Percentiles rank a stretch among this genome's conserved stretches.
Evolutionary conservation across 64 coral and sea anemone genomes (phyloP).

Genomic region (Montipora sp.): DNA sequence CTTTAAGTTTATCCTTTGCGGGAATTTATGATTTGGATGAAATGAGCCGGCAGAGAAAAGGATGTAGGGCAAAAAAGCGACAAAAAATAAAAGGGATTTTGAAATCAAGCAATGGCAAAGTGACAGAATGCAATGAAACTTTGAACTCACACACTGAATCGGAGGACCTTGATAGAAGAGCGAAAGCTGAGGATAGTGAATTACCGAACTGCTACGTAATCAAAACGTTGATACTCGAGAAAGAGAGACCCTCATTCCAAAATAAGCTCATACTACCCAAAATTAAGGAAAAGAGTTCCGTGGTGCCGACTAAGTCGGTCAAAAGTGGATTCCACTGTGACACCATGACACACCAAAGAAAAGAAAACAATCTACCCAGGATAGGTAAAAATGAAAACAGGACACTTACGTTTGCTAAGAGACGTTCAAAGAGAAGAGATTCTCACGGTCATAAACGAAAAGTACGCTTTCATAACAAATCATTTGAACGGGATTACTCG

Average conservation of each 20-base stretch:
- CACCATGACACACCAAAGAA: background rate
- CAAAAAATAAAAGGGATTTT: background rate
- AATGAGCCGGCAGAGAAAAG: background rate
- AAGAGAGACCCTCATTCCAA: background rate
- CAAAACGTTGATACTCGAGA: constrained; percentile 22
- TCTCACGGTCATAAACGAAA: background rate
- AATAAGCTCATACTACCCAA: constrained; percentile 17
- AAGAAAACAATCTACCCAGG: constrained; percentile 4
- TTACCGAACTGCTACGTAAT: background rate
- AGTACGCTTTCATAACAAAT: background rate
- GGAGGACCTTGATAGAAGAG: background rate
- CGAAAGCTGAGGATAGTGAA: background rate
- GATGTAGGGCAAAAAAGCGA: background rate
- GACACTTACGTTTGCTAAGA: background rate
- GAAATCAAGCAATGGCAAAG: background rate
- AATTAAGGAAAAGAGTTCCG: background rate
- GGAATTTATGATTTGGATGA: constrained; percentile 43
- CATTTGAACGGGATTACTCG: constrained; percentile 10
- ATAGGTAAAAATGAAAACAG: constrained; percentile 3
- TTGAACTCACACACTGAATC: background rate
- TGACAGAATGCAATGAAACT: background rate
- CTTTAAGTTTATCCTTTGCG: constrained; percentile 22
- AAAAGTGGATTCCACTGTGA: background rate
- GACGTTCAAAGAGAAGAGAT: background rate
- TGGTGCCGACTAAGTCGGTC: background rate